These are phyloP conservation scores for Pluvianellus socialis DNA, from an alignment of 2,113 vertebrate genomes.

Conservation along the genomic window DNA sequence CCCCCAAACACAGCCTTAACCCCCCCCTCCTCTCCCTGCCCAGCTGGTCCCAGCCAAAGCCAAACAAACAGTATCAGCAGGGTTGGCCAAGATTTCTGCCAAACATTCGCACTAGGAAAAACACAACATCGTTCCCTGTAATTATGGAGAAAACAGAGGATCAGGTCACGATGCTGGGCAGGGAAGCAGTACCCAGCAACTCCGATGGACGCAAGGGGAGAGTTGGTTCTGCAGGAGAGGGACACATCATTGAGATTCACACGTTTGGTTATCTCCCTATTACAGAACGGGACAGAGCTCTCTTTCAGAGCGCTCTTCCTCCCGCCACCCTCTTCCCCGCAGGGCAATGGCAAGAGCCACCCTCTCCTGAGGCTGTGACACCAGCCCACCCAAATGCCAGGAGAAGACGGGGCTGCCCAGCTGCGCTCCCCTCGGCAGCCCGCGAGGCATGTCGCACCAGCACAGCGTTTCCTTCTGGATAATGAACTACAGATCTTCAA, in stretches of 20 bases:
- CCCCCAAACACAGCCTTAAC: background rate
- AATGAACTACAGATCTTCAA: slow-evolving; percentile 2
- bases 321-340: background rate
- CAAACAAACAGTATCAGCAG: background rate
- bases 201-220: background rate
- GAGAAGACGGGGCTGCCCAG: background rate
- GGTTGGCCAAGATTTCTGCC: background rate
- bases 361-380: background rate
- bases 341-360: background rate
- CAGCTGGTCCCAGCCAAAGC: background rate
- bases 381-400: background rate
- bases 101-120: background rate
- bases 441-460: background rate
- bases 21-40: background rate
- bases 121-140: accelerated
- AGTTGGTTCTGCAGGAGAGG: background rate
- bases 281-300: background rate
- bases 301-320: background rate
- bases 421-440: background rate
- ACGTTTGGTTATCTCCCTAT: background rate
- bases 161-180: accelerated
- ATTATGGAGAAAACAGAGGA: background rate
- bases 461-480: background rate
- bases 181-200: background rate
- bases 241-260: background rate